Percentiles rank a stretch among this genome's conserved stretches.
phyloP scores from a whole-genome alignment of 2,113 vertebrate genomes.

The Synchiropus splendidus region DNA sequence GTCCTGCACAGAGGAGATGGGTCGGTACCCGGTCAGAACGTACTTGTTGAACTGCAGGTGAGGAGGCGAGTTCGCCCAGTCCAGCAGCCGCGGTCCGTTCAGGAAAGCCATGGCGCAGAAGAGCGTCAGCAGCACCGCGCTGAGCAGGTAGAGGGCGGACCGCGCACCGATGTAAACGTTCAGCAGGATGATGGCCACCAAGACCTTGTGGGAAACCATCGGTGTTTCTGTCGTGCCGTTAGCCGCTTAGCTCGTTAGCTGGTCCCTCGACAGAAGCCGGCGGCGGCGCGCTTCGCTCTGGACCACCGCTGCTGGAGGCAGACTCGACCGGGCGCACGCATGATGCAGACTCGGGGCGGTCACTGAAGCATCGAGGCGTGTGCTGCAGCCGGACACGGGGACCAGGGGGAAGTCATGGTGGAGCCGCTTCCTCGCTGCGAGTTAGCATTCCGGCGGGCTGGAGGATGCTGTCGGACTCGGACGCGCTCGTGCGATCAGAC shows the following conservation, averaged over 20 bases:
- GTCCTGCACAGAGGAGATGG: constrained; percentile 77
- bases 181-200: constrained; percentile 51
- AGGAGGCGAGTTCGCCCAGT: constrained; percentile 83
- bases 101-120: constrained; percentile 75
- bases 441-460: constrained; percentile 24
- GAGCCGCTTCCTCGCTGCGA: constrained; percentile 16
- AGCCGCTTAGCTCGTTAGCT: constrained; percentile 37
- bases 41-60: constrained; percentile 90
- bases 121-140: constrained; percentile 48
- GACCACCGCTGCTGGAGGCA: constrained; percentile 35
- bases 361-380: constrained; percentile 33
- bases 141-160: constrained; percentile 52
- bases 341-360: constrained; percentile 33
- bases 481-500: not conserved
- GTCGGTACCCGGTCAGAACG: constrained; percentile 84
- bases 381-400: constrained; percentile 1
- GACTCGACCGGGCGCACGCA: constrained; percentile 45
- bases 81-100: constrained; percentile 79
- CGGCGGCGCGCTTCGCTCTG: constrained; percentile 21
- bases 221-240: constrained; percentile 28
- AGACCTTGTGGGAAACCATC: constrained; percentile 54
- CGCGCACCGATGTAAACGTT: constrained; percentile 60
- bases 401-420: constrained; percentile 20
- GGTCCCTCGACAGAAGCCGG: constrained; percentile 27
- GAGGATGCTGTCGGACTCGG: constrained; percentile 2